Evolutionary conservation across 64 coral and sea anemone species (phyloP), one percentile per base, ranked within the genome.

Genomic region (Anthopleura sola): DNA sequence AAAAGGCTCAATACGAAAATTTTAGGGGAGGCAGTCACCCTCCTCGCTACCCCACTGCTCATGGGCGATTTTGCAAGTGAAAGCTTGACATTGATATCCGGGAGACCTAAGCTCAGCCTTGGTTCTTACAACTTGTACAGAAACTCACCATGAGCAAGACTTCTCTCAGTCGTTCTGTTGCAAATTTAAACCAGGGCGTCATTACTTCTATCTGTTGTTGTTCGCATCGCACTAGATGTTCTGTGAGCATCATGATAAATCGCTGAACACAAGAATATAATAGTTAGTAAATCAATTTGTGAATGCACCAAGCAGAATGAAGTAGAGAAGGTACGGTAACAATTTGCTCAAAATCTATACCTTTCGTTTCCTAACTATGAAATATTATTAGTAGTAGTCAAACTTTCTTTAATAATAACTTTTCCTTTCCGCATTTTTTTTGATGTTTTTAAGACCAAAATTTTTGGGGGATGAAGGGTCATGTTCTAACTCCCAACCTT

Each of bases 181-280:
- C 86, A 57, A 84, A 94, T 36, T 84, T 94, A 88, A 94, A 99
- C 87, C 84, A 92, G 23, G 86, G 85, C 12, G 97, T 92, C 21
- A 90, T 84, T 1, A 99, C 50, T 15, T 94, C 93, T 46, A 85
- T 60, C 57, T 99, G 97, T 2, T 99, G 97, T 49, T 99, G 92
- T 74, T 95, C 97, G 71, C 93, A 90, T 8, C 90, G 87, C 9
- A 94, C 97, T 34, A 99, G 84, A 81, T 99, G 92, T 75, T 99
- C 92, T 2, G 93, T 99, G 37, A 99, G 75, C 84, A 95, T 99
- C 81, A 99, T 81, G 23, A 99, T 94, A 75, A 99, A 99, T 49
- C 97, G 90, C 97, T 99, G 90, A 32, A 91, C 56, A 75, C 26
- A 33, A 68, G 12, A 81, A 54, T n/a, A 92, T 20, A 24, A 62